Conservation (phyloP, 2,797 vertebrate genomes). For the Columba guinea region DNA sequence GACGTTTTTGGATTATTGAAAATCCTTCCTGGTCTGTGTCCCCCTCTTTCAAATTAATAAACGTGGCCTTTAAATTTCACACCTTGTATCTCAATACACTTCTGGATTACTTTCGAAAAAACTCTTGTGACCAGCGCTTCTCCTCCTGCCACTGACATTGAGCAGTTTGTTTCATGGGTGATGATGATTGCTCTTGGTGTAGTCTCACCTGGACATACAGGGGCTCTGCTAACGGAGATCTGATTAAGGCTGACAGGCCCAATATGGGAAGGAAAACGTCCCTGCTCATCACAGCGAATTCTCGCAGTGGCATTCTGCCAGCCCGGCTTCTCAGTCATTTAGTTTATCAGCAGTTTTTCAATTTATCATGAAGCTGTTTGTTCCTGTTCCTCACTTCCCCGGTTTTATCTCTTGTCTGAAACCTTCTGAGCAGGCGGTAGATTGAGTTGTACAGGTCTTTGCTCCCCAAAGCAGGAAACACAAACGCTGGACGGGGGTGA, state of each 20-base stretch:
- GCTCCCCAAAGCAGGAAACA: not conserved
- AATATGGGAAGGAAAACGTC: not conserved
- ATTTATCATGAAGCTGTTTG: not conserved
- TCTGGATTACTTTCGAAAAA: not conserved
- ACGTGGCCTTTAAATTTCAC: not conserved
- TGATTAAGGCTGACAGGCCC: constrained; percentile 45
- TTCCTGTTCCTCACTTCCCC: not conserved
- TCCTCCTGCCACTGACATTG: not conserved
- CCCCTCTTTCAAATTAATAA: constrained; percentile 1
- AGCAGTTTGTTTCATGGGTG: not conserved
- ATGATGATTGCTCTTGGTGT: not conserved
- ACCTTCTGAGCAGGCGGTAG: not conserved
- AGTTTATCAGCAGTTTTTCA: constrained; percentile 25
- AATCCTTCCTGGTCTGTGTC: not conserved
- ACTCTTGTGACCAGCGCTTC: not conserved
- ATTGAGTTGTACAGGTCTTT: not conserved
- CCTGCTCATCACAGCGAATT: constrained; percentile 5
- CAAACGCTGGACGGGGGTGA: not conserved
- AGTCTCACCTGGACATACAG: not conserved
- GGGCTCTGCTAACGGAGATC: not conserved
- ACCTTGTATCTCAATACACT: not conserved
- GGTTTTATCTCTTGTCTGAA: not conserved
- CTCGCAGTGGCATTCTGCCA: constrained; percentile 6
- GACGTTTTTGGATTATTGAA: not conserved
- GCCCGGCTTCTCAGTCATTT: not conserved